These are phyloP conservation scores for Abrostola tripartita DNA, from an alignment of 2,888 invertebrate species.

Conservation along the genomic window DNA sequence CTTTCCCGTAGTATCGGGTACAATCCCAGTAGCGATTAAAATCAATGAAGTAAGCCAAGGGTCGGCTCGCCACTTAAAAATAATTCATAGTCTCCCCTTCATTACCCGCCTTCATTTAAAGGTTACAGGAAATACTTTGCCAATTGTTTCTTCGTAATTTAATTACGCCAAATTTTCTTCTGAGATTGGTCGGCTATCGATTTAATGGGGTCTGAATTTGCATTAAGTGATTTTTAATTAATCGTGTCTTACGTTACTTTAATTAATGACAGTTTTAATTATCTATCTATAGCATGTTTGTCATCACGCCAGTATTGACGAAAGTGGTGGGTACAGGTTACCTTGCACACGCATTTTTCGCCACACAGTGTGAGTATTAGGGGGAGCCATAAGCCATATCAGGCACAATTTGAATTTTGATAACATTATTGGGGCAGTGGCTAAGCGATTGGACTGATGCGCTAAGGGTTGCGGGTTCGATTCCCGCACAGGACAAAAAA, in stretches of 20 bases:
- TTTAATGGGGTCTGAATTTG: slow-evolving; percentile 32
- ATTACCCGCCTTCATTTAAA: slow-evolving; percentile 72
- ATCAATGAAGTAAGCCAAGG: slow-evolving; percentile 70
- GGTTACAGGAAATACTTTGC: slow-evolving; percentile 64
- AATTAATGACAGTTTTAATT: slow-evolving; percentile 7
- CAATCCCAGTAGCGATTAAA: slow-evolving; percentile 61
- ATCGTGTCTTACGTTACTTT: slow-evolving; percentile 23
- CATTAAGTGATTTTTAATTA: slow-evolving; percentile 37
- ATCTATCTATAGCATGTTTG: background rate
- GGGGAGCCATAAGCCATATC: too few species aligned
- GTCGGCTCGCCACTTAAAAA: slow-evolving; percentile 72
- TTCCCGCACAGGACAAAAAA: too few species aligned
- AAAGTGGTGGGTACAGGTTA: too few species aligned
- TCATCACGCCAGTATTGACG: too few species aligned
- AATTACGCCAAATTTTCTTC: slow-evolving; percentile 52
- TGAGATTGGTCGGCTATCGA: slow-evolving; percentile 39
- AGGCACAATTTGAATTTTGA: too few species aligned
- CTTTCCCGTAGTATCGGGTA: slow-evolving; percentile 18
- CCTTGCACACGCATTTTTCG: too few species aligned
- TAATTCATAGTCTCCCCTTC: slow-evolving; percentile 72
- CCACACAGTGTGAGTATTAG: too few species aligned
- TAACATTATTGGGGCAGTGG: too few species aligned
- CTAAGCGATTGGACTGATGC: too few species aligned
- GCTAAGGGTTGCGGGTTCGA: too few species aligned
- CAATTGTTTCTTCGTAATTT: slow-evolving; percentile 67